Base-by-base conservation (phyloP, 1,140 invertebrate genomes). In the Cydia strobilella region DNA sequence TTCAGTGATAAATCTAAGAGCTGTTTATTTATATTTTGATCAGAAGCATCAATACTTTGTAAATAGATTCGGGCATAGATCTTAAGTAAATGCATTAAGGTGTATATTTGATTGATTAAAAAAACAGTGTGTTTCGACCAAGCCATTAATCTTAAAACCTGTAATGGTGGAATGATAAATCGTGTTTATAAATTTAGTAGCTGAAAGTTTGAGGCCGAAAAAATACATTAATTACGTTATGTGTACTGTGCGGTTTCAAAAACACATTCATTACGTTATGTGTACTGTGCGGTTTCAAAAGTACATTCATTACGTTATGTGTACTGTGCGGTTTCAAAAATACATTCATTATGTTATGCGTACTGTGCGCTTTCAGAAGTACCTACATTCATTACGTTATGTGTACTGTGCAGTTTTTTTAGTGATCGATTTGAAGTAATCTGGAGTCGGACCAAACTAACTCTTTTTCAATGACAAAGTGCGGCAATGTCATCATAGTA, bases 21-120 rank as follows among this genome's bases (percentile, higher is more conserved):
- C 65, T 18, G 35, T 69, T 69, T 69, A 18, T 69, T 69, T 69
- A 39, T 69, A 69, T 69, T 69, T 69, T 42, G 65, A 39, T 10
- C 7, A 39, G 15, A 23, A 59, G n/a, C 15, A 23, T 23, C 54
- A 23, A 23, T 20, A 59, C 9, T 10, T 59, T 59, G 20, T 10
- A 10, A 23, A 59, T 18, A 23, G 1, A 59, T 59, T 20, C 15
- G 15, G 5, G 6, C 12, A 51, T 51, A 51, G 48, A 51, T 51
- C 48, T 51, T 51, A 51, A 51, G 48, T n/a, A n/a, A 51, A 51
- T 1, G 48, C n/a, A 18, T n/a, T n/a, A 51, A n/a, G n/a, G n/a
- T 18, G 4, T 51, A 51, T 51, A n/a, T 51, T 51, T 0, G 15
- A 6, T 3, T 51, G 48, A 51, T 18, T 7, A 13, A 51, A 2